Base-by-base conservation (phyloP, 35 echinoderm and acorn worm genomes). In the Chiridota heheva region DNA sequence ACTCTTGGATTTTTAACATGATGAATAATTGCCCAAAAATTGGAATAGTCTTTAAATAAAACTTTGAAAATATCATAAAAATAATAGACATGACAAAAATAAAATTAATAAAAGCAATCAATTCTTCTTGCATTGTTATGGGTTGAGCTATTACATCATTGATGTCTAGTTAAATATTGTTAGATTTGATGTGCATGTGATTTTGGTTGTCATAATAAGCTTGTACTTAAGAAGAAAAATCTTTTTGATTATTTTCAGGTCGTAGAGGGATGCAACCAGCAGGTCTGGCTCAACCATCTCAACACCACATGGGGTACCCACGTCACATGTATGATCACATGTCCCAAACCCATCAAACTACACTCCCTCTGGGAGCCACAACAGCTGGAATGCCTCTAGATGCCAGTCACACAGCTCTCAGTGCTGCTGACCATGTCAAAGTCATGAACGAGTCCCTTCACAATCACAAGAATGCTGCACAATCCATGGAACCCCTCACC, bases 401-500 rank as follows among this genome's bases (percentile, higher is more conserved):
- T 51, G 51, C 81, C 2, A 90, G 81, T 63, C 87, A 71, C 17
- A 73, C 87, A 1, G 58, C 85, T 24, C 76, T 86, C 51, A 45
- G 44, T 55, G 85, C 58, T 68, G 75, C 73, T 8, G 60, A 74
- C 33, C 84, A 51, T 76, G 53, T 68, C 75, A 25, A 25, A 2
- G 32, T 33, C 34, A 38, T 53, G 40, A 73, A 46, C 60, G 13
- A 53, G 10, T 53, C 79, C 20, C 87, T 84, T 36, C 59, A 69
- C n/a, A 51, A 61, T 3, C 73, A 78, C 76, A 44, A 40, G 61
- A 40, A 42, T 31, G 80, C 39, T 4, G 69, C n/a, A 12, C 80
- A 84, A 49, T 81, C 81, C 18, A 69, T 90, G 36, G 87, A 90
- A 73, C 87, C 87, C 20, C 87, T 90, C 26, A 90, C 87, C 17